These are phyloP conservation scores for Phaetusa simplex DNA, from an alignment of 2,113 vertebrate species.

Conservation along the genomic window DNA sequence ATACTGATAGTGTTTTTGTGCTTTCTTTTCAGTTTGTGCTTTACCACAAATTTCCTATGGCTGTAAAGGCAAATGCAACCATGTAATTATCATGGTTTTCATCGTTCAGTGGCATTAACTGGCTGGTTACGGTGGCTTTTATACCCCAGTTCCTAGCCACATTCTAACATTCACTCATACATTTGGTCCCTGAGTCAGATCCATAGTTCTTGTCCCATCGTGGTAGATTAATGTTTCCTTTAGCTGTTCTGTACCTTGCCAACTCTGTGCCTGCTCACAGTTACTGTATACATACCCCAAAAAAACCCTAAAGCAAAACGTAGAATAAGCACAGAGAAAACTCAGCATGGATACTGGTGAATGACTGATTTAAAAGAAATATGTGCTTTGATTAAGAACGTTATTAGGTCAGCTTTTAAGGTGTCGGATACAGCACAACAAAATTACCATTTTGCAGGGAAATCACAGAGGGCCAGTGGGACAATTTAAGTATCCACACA, in stretches of 20 bases:
- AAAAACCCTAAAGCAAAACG: not conserved
- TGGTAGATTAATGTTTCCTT: not conserved
- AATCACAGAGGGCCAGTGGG: not conserved
- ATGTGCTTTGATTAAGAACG: not conserved
- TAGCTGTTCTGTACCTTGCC: not conserved
- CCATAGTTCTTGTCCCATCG: not conserved
- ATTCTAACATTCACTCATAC: constrained; percentile 6
- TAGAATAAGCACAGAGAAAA: not conserved
- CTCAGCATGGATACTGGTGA: not conserved
- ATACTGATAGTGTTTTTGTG: not conserved
- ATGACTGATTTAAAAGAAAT: not conserved
- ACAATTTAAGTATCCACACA: not conserved
- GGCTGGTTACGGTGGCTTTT: constrained; percentile 19
- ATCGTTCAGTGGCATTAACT: constrained; percentile 37
- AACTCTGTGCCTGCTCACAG: not conserved
- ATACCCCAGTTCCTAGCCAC: not conserved
- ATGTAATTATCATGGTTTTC: constrained; percentile 51
- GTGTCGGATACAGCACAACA: not conserved
- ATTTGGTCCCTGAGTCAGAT: constrained; percentile 37
- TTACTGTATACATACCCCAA: not conserved
- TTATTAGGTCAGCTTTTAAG: not conserved
- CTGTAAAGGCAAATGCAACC: constrained; percentile 39
- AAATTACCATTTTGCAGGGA: not conserved
- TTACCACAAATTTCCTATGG: constrained; percentile 59
- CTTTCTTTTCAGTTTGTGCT: constrained; percentile 50